Evolutionary conservation across 2,888 invertebrate genomes (phyloP).

Genomic region (Dexiosoma caninum): DNA sequence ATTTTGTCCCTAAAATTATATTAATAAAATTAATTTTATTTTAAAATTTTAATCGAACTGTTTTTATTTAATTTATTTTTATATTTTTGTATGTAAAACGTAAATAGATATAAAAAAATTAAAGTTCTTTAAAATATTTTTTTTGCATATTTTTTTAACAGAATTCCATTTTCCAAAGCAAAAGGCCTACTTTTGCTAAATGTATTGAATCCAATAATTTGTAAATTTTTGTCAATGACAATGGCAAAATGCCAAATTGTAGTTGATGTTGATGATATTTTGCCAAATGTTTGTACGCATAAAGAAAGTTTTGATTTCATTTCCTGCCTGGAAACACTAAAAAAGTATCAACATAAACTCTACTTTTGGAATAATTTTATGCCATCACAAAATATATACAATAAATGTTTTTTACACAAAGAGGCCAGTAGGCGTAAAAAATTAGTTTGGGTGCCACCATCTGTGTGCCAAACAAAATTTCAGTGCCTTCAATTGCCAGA

Average conservation of each 20-base stretch:
- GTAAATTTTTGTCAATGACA: slow-evolving; percentile 17
- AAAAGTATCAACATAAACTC: slow-evolving; percentile 45
- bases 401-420: slow-evolving; percentile 26
- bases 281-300: slow-evolving; percentile 58
- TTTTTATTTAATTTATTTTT: slow-evolving; percentile 20
- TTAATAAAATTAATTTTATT: too few species aligned
- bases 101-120: neutral
- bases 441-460: slow-evolving; percentile 17
- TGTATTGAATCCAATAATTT: slow-evolving; percentile 31
- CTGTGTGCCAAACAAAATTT: slow-evolving; percentile 51
- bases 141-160: neutral
- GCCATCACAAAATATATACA: slow-evolving; percentile 9
- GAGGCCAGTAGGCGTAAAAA: neutral
- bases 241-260: slow-evolving; percentile 59
- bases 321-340: slow-evolving; percentile 12
- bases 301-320: slow-evolving; percentile 32
- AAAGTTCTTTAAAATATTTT: neutral
- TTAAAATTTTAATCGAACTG: too few species aligned
- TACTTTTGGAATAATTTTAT: slow-evolving; percentile 33
- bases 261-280: slow-evolving; percentile 56
- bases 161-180: neutral
- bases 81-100: neutral
- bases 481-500: neutral
- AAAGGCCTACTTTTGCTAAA: slow-evolving; percentile 33
- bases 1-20: neutral